Conservation (phyloP, 2,888 invertebrate species). For the Conistra vaccinii region DNA sequence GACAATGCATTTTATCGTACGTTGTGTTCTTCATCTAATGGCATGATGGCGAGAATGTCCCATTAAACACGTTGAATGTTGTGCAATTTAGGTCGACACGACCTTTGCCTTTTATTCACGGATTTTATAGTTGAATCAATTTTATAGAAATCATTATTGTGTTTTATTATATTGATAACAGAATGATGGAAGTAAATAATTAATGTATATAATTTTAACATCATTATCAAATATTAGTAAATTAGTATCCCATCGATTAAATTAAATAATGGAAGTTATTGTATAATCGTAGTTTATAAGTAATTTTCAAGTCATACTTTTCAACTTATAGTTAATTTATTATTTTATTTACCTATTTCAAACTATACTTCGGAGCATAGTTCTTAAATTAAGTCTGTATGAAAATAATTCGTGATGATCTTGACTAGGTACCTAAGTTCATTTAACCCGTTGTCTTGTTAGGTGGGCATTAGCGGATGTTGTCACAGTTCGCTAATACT, state of each 20-base stretch:
- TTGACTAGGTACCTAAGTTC: slow-evolving; percentile 30
- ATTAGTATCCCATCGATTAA: not conserved
- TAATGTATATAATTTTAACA: slow-evolving; percentile 27
- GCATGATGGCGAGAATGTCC: slow-evolving; percentile 56
- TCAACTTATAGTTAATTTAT: not conserved
- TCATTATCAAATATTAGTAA: slow-evolving; percentile 20
- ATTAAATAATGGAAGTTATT: not conserved
- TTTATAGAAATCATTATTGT: slow-evolving; percentile 59
- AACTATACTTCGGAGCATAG: not conserved
- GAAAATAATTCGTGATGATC: not conserved
- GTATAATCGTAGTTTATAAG: not conserved
- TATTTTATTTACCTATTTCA: too few relatives aligned
- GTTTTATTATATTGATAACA: slow-evolving; percentile 47
- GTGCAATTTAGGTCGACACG: slow-evolving; percentile 72
- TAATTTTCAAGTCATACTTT: not conserved
- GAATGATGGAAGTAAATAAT: slow-evolving; percentile 34
- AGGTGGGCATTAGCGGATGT: slow-evolving; percentile 74
- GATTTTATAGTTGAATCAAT: slow-evolving; percentile 52
- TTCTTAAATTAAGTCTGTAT: not conserved
- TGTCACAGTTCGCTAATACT: slow-evolving; percentile 69
- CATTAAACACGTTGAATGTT: slow-evolving; percentile 67
- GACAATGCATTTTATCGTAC: slow-evolving; percentile 67
- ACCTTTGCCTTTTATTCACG: slow-evolving; percentile 68
- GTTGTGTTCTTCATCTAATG: slow-evolving; percentile 65
- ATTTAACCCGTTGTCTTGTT: slow-evolving; percentile 38